Conservation (phyloP, 2,797 vertebrate species). For the Petrocephalus schoutedeni region DNA sequence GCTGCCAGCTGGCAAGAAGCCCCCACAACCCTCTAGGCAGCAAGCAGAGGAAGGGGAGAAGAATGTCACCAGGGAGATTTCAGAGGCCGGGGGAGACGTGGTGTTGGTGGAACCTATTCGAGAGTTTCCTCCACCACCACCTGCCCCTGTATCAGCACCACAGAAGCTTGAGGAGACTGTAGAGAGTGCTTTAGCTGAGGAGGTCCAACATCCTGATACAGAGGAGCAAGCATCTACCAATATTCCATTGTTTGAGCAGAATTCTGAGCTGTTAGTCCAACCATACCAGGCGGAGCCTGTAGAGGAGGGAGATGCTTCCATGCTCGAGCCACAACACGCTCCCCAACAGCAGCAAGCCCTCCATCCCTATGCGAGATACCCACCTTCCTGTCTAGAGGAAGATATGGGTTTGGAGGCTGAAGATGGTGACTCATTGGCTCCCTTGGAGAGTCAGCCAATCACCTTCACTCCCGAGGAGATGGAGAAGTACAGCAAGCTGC, state of each 20-base stretch:
- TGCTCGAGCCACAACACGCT: conserved; percentile 66
- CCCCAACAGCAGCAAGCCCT: conserved; percentile 52
- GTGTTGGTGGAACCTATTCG: conserved; percentile 69
- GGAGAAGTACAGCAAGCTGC: conserved; percentile 97
- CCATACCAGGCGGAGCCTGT: conserved; percentile 62
- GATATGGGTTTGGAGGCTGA: conserved; percentile 61
- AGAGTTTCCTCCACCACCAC: conserved; percentile 71
- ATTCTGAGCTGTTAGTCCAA: conserved; percentile 56
- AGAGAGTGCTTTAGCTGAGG: conserved; percentile 47
- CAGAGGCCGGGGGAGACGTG: conserved; percentile 59
- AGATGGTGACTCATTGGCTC: conserved; percentile 80
- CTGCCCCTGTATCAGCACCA: conserved; percentile 58
- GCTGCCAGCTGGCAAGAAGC: conserved; percentile 78
- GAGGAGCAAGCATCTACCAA: conserved; percentile 60
- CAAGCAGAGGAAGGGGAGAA: conserved; percentile 71
- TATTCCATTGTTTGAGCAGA: conserved; percentile 58
- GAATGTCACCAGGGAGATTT: conserved; percentile 51
- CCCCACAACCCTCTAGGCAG: conserved; percentile 56
- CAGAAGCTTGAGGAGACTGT: conserved; percentile 53
- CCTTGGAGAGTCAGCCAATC: conserved; percentile 93
- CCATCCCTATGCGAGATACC: conserved; percentile 76
- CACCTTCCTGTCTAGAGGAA: conserved; percentile 74
- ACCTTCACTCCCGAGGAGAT: conserved; percentile 97
- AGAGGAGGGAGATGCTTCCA: conserved; percentile 64
- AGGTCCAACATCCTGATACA: conserved; percentile 40